Evolutionary conservation across 1,140 invertebrate genomes (phyloP).

Genomic region (Plutomurus gul): DNA sequence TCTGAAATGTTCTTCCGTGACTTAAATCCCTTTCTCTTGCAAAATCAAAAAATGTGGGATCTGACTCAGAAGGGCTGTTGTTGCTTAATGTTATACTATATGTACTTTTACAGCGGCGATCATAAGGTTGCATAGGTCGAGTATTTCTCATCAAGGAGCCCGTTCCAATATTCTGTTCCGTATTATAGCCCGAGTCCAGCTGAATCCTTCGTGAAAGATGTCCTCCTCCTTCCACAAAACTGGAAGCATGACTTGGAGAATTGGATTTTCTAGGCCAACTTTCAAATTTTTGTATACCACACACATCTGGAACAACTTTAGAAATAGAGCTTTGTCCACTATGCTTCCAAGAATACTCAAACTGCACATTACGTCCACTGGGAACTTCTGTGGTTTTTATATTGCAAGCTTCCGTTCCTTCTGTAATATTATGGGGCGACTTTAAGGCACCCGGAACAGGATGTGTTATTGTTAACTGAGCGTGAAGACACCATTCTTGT

Average conservation of each 20-base stretch:
- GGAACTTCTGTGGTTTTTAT: slow-evolving; percentile 60
- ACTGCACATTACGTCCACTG: slow-evolving; percentile 57
- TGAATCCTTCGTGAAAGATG: slow-evolving; percentile 24
- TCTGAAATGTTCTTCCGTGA: background rate
- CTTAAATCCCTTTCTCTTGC: background rate
- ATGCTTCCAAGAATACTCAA: slow-evolving; percentile 51
- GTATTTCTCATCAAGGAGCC: slow-evolving; percentile 47
- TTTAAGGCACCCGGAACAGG: background rate
- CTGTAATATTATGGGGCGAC: background rate
- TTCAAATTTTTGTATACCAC: slow-evolving; percentile 53
- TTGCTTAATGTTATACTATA: slow-evolving; percentile 66
- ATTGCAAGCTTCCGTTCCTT: background rate
- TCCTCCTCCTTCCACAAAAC: slow-evolving; percentile 45
- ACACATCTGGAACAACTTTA: slow-evolving; percentile 43
- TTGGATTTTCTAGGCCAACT: slow-evolving; percentile 36
- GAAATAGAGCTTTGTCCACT: slow-evolving; percentile 37
- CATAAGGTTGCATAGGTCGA: slow-evolving; percentile 56
- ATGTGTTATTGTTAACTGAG: slow-evolving; percentile 63
- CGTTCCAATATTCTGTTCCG: slow-evolving; percentile 56
- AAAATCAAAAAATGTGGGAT: background rate
- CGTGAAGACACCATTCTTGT: slow-evolving; percentile 66
- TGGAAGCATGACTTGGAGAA: background rate
- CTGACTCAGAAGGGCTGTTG: slow-evolving; percentile 36
- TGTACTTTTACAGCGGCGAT: slow-evolving; percentile 66
- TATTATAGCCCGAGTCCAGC: slow-evolving; percentile 62